Evolutionary conservation across 2,113 vertebrate species (phyloP).

Genomic region (Cinclus cinclus): DNA sequence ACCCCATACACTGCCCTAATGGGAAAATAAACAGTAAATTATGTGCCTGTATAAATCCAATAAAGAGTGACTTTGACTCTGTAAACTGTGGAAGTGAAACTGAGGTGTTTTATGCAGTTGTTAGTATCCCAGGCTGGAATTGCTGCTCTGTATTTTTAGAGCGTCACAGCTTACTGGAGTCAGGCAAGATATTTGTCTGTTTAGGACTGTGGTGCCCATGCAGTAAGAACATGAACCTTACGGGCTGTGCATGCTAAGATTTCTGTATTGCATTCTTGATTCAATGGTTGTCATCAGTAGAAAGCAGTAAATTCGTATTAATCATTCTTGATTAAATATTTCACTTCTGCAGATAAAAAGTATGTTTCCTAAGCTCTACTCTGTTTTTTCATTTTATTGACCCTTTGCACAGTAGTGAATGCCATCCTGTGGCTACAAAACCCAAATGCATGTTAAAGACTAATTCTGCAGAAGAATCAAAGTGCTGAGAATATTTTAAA

Average conservation of each 20-base stretch:
- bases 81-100: not conserved
- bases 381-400: not conserved
- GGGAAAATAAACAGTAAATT: conserved; percentile 43
- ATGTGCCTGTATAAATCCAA: not conserved
- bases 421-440: conserved; percentile 57
- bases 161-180: not conserved
- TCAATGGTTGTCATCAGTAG: not conserved
- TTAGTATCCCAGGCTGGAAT: not conserved
- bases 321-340: not conserved
- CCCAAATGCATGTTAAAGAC: not conserved
- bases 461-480: not conserved
- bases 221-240: not conserved
- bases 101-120: not conserved
- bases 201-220: not conserved
- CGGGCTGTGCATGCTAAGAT: not conserved
- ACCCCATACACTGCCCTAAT: not conserved
- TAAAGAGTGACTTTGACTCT: not conserved
- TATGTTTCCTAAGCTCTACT: not conserved
- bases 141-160: not conserved
- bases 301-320: not conserved
- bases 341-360: not conserved
- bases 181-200: not conserved
- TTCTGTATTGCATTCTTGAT: not conserved
- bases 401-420: conserved; percentile 41
- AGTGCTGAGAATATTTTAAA: not conserved